A percentile compares a stretch with the other conserved stretches of the same genome.
phyloP scores from a whole-genome alignment of 2,888 invertebrate genomes.

The Lithophane leautieri region DNA sequence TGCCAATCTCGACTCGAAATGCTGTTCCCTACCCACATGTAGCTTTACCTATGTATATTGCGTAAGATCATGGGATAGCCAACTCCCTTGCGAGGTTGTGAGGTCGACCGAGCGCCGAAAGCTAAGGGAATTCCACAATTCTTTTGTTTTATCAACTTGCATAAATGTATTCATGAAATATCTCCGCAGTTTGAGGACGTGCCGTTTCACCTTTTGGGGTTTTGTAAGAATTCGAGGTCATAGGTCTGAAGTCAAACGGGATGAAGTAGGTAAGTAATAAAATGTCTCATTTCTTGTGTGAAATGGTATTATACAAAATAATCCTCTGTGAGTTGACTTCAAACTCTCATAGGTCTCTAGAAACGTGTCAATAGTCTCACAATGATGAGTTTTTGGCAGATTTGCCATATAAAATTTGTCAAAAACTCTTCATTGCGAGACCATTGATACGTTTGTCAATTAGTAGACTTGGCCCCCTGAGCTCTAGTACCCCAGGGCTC shows the following conservation, averaged over 20 bases:
- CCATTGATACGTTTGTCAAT: too few species aligned
- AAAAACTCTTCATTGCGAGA: too few species aligned
- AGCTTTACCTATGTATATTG: neutral
- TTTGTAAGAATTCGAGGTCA: constrained; percentile 27
- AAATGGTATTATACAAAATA: neutral
- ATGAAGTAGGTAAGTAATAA: neutral
- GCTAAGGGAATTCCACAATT: constrained; percentile 44
- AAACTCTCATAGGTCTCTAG: too few species aligned
- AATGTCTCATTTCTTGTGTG: neutral
- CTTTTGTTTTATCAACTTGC: constrained; percentile 59
- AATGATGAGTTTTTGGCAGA: too few species aligned
- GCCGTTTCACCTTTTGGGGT: constrained; percentile 27
- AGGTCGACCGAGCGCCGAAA: constrained; percentile 37
- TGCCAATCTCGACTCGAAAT: constrained; percentile 8
- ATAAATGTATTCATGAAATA: constrained; percentile 57
- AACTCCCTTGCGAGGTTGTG: constrained; percentile 29
- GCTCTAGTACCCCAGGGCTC: too few species aligned
- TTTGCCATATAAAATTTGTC: too few species aligned
- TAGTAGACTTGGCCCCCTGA: too few species aligned
- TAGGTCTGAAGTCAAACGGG: neutral
- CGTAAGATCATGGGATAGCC: constrained; percentile 37
- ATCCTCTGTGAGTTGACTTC: neutral
- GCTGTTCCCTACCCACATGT: neutral
- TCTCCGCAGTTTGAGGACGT: constrained; percentile 25
- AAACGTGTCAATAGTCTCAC: too few species aligned